Evolutionary conservation across 2,113 vertebrate genomes (phyloP).

Genomic region (Nothobranchius furzeri): DNA sequence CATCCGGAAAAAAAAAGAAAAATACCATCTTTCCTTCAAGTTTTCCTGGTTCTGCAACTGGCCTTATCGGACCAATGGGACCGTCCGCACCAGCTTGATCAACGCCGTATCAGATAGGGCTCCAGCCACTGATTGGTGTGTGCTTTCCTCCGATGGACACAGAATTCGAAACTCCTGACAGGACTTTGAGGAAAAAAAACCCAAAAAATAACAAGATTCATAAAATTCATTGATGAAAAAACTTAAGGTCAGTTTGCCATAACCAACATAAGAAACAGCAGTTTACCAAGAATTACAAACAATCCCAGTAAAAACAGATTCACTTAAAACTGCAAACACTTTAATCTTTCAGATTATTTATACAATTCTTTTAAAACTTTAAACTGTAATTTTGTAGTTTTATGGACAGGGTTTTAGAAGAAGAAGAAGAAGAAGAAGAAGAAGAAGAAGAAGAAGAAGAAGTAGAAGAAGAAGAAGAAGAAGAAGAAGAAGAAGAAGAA

Average conservation of each 20-base stretch:
- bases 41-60: slow-evolving; percentile 30
- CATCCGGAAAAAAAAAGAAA: slow-evolving; percentile 62
- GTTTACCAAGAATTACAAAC: too few relatives aligned
- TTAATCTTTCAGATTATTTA: too few relatives aligned
- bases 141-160: slow-evolving; percentile 14
- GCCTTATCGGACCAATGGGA: slow-evolving; percentile 60
- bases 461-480: too few relatives aligned
- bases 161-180: slow-evolving; percentile 20
- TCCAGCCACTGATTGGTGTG: slow-evolving; percentile 41
- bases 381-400: too few relatives aligned
- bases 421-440: too few relatives aligned
- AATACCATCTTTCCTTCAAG: slow-evolving; percentile 58
- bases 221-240: neutral
- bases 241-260: neutral
- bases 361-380: too few relatives aligned
- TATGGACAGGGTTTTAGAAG: too few relatives aligned
- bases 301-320: too few relatives aligned
- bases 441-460: too few relatives aligned
- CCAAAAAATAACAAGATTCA: neutral
- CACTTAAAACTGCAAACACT: too few relatives aligned
- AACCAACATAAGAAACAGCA: too few relatives aligned
- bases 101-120: slow-evolving; percentile 57
- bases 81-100: slow-evolving; percentile 45
- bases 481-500: too few relatives aligned
- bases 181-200: slow-evolving; percentile 14